Conservation (phyloP, 2,888 invertebrate genomes). For the Helleia helle region DNA sequence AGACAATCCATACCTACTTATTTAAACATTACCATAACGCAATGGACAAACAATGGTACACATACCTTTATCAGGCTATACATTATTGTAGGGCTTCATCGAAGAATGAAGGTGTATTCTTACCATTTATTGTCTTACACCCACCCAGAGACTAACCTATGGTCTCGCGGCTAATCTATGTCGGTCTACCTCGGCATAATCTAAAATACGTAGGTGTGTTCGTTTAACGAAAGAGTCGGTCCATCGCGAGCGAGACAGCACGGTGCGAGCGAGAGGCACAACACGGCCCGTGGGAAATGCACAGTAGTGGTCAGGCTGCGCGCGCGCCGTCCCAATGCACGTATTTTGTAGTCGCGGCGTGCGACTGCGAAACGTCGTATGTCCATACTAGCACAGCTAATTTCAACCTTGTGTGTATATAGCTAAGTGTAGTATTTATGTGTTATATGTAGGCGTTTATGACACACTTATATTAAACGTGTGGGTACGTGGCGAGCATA, state of each 20-base stretch:
- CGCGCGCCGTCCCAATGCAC: constrained; percentile 73
- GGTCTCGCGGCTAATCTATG: constrained; percentile 68
- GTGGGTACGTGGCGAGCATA: constrained; percentile 46
- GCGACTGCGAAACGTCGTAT: constrained; percentile 45
- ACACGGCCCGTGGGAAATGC: constrained; percentile 73
- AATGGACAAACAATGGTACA: no score
- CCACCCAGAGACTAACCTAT: constrained; percentile 33
- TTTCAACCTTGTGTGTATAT: constrained; percentile 18
- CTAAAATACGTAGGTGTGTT: constrained; percentile 73
- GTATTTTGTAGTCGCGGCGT: constrained; percentile 68
- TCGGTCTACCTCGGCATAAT: constrained; percentile 60
- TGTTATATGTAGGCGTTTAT: no score
- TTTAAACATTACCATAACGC: no score
- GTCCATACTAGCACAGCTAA: constrained; percentile 24
- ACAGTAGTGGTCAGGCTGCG: constrained; percentile 74
- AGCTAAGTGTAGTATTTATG: no score
- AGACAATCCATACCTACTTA: no score
- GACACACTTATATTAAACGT: no score
- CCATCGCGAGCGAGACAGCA: constrained; percentile 50
- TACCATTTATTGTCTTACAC: constrained; percentile 8
- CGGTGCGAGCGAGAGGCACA: constrained; percentile 36
- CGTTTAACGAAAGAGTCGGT: constrained; percentile 72
- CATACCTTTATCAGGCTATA: no score
- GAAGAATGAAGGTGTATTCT: constrained; percentile 7
- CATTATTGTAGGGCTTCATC: not conserved